Base-by-base conservation (phyloP, 1,140 invertebrate species). In the Caenorhabditis latens region DNA sequence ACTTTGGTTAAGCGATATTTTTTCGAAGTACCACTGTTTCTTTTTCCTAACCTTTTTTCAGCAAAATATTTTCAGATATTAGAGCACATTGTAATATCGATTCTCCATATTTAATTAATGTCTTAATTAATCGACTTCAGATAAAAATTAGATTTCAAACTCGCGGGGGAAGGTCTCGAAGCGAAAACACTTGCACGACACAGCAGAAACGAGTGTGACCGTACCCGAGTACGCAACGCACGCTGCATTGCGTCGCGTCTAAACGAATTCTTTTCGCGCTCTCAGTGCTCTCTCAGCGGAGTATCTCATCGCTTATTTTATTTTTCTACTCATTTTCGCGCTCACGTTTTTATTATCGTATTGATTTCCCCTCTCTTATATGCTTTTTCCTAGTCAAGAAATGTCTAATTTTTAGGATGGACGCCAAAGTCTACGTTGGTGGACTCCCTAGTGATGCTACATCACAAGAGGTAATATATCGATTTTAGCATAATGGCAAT, bases 391-490 rank as follows among this genome's bases (percentile, higher is more conserved):
- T n/a, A 8, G 4, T 21, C 57, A 14, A 58, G n/a, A 58, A n/a
- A 84, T 42, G 48, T 65, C 4, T 4, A 11, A 21, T 50, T 50
- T 65, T 43, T 55, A 61, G 55, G 13, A 84, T 92, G 57, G 97
- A 98, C 92, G 96, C 96, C 90, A 99, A 99, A 93, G 95, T 99
- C 13, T 99, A 99, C 93, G 96, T 99, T 42, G 98, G 98, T 55
- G 97, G 98, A 94, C 94, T 99, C 57, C 91, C 93, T 4, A 90
- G 90, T 79, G 92, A 93, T 67, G 92, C 91, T 11, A 91, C 90
- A 40, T 89, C 91, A 53, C 86, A 93, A 85, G 91, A 92, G 84
- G 87, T 89, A 48, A 88, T 53, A 8, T 83, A 50, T 32, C 11
- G 19, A 21, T 87, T 89, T 21, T 14, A 32, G 0, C 11, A 32